phyloP scores from a whole-genome alignment of 30 jellyfish, hydroid and myxozoan species.

The Turritopsis rubra region DNA sequence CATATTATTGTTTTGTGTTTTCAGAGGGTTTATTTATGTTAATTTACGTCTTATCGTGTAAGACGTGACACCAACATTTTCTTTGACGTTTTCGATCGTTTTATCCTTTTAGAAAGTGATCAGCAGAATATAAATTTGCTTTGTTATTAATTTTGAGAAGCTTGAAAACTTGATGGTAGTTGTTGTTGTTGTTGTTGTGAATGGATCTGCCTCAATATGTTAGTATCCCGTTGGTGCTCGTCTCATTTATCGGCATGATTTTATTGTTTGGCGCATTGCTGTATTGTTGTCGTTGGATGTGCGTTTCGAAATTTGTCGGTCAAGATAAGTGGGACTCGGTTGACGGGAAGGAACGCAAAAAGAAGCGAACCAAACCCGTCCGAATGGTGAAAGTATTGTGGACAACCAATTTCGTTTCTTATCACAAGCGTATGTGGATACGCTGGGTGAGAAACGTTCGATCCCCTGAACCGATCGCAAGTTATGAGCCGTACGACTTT shows the following conservation, averaged over 20 bases:
- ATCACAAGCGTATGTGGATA: conserved; percentile 4
- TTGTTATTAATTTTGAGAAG: not conserved
- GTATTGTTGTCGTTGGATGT: conserved; percentile 22
- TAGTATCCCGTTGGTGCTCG: conserved; percentile 18
- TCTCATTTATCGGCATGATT: not conserved
- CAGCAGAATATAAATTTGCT: too few species aligned
- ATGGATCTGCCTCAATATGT: conserved; percentile 10
- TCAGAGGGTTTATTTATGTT: not conserved
- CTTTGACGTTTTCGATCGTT: too few species aligned
- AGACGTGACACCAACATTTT: not conserved
- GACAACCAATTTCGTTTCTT: not conserved
- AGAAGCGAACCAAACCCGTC: not conserved
- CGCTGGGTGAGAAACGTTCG: not conserved
- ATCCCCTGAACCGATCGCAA: not conserved
- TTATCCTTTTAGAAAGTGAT: not conserved
- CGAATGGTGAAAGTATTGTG: not conserved
- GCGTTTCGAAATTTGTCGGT: not conserved
- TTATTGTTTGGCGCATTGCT: conserved; percentile 2
- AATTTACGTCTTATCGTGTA: not conserved
- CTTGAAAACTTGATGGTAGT: not conserved
- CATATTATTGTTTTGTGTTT: not conserved
- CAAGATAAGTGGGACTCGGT: not conserved
- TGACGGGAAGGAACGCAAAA: not conserved
- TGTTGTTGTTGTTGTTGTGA: too few species aligned
- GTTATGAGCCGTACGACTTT: not conserved